Percentiles rank a stretch among this genome's conserved stretches.
phyloP scores from a whole-genome alignment of 1,140 invertebrate species.

The Trachymyrmex septentrionalis region DNA sequence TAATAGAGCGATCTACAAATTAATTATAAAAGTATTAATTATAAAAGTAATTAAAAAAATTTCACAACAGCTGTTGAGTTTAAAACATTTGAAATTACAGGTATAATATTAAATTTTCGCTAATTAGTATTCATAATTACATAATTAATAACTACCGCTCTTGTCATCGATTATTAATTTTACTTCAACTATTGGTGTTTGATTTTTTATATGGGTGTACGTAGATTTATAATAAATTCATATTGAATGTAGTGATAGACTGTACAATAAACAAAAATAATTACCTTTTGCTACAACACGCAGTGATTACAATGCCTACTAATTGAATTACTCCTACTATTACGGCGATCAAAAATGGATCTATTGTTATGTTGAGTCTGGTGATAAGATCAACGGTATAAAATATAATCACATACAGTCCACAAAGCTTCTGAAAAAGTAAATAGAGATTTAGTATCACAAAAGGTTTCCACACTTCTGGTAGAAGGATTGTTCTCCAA shows the following conservation, averaged over 20 bases:
- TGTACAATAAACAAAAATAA: not conserved
- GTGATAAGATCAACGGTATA: constrained; percentile 89
- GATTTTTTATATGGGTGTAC: not conserved
- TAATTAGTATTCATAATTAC: not conserved
- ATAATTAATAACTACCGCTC: no score
- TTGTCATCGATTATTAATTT: not conserved
- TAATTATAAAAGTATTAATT: no score
- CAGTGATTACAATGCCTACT: constrained; percentile 84
- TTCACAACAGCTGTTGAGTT: no score
- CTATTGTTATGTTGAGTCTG: constrained; percentile 85
- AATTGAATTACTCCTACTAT: constrained; percentile 86
- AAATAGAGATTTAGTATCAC: constrained; percentile 89
- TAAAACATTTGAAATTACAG: not conserved
- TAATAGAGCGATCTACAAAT: no score
- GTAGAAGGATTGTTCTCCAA: constrained; percentile 18
- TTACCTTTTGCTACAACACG: constrained; percentile 74
- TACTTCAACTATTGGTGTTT: not conserved
- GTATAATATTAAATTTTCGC: not conserved
- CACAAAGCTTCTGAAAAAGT: constrained; percentile 91
- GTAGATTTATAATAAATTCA: not conserved
- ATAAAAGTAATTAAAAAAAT: no score
- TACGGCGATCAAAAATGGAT: constrained; percentile 86
- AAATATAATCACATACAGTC: constrained; percentile 90
- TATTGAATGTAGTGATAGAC: not conserved
- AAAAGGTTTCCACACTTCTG: constrained; percentile 88